Conservation (phyloP, 2,113 vertebrate genomes). For the Solea solea region DNA sequence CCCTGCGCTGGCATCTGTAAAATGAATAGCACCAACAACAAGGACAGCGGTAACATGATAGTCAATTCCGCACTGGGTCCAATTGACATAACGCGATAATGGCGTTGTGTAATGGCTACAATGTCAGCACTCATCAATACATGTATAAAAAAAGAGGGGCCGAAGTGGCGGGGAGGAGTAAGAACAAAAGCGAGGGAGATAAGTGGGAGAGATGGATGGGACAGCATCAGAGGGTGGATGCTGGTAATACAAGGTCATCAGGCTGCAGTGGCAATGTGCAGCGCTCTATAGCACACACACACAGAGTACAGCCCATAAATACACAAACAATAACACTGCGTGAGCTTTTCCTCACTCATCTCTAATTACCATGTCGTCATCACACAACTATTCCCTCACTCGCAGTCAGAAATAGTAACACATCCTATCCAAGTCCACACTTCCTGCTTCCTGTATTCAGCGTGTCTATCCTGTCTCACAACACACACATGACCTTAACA, state of each 20-base stretch:
- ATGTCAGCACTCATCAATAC: slow-evolving; percentile 19
- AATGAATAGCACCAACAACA: slow-evolving; percentile 66
- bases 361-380: slow-evolving; percentile 5
- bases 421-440: slow-evolving; percentile 23
- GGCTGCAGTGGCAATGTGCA: slow-evolving; percentile 32
- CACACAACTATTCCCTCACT: slow-evolving; percentile 10
- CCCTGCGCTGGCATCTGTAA: slow-evolving; percentile 48
- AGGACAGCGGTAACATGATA: slow-evolving; percentile 59
- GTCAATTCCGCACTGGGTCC: slow-evolving; percentile 37
- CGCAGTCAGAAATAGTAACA: slow-evolving; percentile 34
- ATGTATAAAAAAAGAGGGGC: slow-evolving; percentile 8
- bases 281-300: slow-evolving; percentile 1
- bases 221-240: slow-evolving; percentile 19
- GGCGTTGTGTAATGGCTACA: slow-evolving; percentile 40
- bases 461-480: slow-evolving; percentile 10
- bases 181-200: slow-evolving; percentile 2
- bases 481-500: background rate
- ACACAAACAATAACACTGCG: background rate
- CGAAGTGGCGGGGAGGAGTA: slow-evolving; percentile 9
- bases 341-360: background rate
- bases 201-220: slow-evolving; percentile 20
- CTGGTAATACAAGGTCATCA: slow-evolving; percentile 48
- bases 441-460: slow-evolving; percentile 37
- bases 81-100: slow-evolving; percentile 46
- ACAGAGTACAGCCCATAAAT: slow-evolving; percentile 10